Evolutionary conservation across 2,113 vertebrate species (phyloP).

Genomic region (Notarius lentiginosus): DNA sequence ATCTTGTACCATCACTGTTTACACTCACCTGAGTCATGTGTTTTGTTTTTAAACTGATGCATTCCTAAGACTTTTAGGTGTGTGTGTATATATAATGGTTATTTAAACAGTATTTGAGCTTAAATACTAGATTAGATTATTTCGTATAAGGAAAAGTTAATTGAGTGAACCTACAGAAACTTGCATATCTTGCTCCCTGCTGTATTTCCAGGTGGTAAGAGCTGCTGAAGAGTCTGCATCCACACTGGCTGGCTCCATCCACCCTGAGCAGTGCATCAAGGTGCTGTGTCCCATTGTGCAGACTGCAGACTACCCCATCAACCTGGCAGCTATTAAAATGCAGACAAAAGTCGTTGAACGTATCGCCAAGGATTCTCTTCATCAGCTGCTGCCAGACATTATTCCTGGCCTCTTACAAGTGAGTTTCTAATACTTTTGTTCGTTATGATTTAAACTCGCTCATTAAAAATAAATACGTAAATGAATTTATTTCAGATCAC

Average conservation of each 20-base stretch:
- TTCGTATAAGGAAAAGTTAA: neutral
- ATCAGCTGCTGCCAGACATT: slow-evolving; percentile 90
- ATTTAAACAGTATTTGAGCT: neutral
- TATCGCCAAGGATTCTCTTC: slow-evolving; percentile 87
- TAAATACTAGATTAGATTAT: neutral
- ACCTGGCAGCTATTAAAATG: slow-evolving; percentile 99
- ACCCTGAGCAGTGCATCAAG: slow-evolving; percentile 98
- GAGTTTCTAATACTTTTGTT: slow-evolving; percentile 13
- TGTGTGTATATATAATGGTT: neutral
- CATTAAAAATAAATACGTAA: neutral
- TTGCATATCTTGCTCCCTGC: neutral
- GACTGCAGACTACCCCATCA: slow-evolving; percentile 98
- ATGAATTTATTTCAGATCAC: neutral
- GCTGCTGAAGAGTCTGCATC: slow-evolving; percentile 95
- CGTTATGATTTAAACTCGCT: neutral
- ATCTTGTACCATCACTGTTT: neutral
- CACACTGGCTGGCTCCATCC: slow-evolving; percentile 91
- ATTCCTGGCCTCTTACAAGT: slow-evolving; percentile 97
- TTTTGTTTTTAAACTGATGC: neutral
- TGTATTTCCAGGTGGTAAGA: slow-evolving; percentile 83
- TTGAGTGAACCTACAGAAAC: neutral
- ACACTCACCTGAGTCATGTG: neutral
- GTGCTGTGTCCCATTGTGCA: slow-evolving; percentile 98
- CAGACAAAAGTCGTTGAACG: slow-evolving; percentile 97
- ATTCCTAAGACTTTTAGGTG: neutral